Base-by-base conservation (phyloP, 1,140 invertebrate species). In the Drosophila ogumai region DNA sequence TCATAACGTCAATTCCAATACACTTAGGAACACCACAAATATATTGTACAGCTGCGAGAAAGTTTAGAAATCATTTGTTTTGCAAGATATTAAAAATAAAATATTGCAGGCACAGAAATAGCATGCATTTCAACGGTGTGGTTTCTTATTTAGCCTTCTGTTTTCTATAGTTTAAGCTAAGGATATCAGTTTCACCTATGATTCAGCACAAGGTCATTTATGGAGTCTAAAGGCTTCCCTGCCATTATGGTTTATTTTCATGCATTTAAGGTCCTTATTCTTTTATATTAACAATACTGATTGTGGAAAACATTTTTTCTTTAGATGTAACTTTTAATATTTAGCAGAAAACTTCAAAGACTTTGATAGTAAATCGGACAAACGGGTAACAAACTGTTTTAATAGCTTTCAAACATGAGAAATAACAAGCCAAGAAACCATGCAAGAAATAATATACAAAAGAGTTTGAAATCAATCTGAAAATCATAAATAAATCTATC, bases 1-100 rank as follows among this genome's bases (percentile, higher is more conserved):
- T 72, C 68, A 88, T 34, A 75, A 75, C 38, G 54, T 64, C 56
- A 67, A 55, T 61, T 65, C 56, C 36, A 65, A 60, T 56, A 78
- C 57, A 78, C 22, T 64, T 47, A 81, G 44, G 40, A 72, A 66
- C 68, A 59, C 54, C 68, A 72, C 41, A 49, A 50, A 36, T 43
- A 71, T 72, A 54, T 54, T 43, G 17, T 49, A 72, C 54, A 71
- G 47, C 41, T 65, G 52, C 52, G 17, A 43, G 22, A 57, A 41
- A 43, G 22, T 32, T 32, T 47, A 10, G 12, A 59, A 64, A 41
- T 41, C 3, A 64, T 25, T 54, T 54, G 52, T 54, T 54, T 36
- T 25, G 32, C 19, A 19, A 22, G 10, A 13, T 6, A 32, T 15
- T 9, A 7, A 32, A 49, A 22, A 6, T 9, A 22, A 41, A 52